Percentiles rank a stretch among this genome's conserved stretches.
Conservation (phyloP, 2,113 vertebrate species). For the Notothenia coriiceps region DNA sequence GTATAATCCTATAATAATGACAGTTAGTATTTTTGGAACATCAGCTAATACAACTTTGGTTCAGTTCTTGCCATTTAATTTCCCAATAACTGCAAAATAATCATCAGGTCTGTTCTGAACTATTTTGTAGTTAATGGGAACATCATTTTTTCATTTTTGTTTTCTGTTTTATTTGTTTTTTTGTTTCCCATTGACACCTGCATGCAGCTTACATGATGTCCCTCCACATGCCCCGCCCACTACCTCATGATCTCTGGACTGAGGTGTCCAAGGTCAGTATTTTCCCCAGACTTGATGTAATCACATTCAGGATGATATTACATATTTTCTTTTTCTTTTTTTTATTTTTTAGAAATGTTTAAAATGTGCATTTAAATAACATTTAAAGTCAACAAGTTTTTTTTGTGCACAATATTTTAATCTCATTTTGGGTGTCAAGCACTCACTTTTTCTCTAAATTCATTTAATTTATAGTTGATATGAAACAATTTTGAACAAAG, state of each 20-base stretch:
- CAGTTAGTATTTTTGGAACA: not conserved
- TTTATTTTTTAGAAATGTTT: not conserved
- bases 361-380: not conserved
- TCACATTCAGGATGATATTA: slow-evolving; percentile 1
- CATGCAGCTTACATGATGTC: slow-evolving; percentile 75
- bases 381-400: slow-evolving; percentile 4
- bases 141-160: slow-evolving; percentile 25
- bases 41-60: not conserved
- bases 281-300: slow-evolving; percentile 19
- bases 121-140: slow-evolving; percentile 15
- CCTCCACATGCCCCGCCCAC: slow-evolving; percentile 77
- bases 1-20: not conserved
- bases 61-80: not conserved
- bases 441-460: slow-evolving; percentile 4
- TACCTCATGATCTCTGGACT: slow-evolving; percentile 79
- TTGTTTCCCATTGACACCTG: slow-evolving; percentile 55
- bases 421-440: not conserved
- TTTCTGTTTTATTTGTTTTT: slow-evolving; percentile 20
- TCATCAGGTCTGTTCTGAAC: not conserved
- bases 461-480: slow-evolving; percentile 34
- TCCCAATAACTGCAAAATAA: slow-evolving; percentile 18
- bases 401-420: slow-evolving; percentile 25
- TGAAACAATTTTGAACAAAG: slow-evolving; percentile 37
- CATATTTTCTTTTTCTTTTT: not conserved
- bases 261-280: slow-evolving; percentile 80